Conservation (phyloP, 2,888 invertebrate species). For the Germaria angustata region DNA sequence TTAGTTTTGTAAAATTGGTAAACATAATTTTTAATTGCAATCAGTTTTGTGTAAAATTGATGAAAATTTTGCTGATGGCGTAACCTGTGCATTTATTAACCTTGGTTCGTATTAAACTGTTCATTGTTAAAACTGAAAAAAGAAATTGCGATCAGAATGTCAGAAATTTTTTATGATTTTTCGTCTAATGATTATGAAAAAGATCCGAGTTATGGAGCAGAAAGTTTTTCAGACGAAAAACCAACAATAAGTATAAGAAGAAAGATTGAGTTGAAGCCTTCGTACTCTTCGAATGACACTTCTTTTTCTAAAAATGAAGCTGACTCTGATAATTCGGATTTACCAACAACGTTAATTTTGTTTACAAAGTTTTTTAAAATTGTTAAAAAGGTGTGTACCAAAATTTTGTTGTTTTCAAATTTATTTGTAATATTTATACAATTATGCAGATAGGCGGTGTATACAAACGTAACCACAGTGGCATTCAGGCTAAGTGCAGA, state of each 20-base stretch:
- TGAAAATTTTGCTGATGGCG: no score
- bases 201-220: slow-evolving; percentile 13
- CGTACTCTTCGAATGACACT: slow-evolving; percentile 18
- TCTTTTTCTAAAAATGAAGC: slow-evolving; percentile 1
- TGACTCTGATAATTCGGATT: no score
- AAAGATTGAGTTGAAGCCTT: slow-evolving; percentile 15
- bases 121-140: slow-evolving; percentile 5
- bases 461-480: not conserved
- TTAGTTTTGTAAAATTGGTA: no score
- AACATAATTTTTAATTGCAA: not conserved
- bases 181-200: slow-evolving; percentile 20
- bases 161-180: slow-evolving; percentile 11
- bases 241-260: slow-evolving; percentile 17
- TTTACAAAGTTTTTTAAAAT: not conserved
- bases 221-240: slow-evolving; percentile 18
- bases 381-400: not conserved
- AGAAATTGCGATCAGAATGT: not conserved
- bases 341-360: no score
- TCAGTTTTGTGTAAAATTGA: not conserved
- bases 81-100: no score
- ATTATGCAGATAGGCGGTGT: no score
- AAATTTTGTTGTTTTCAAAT: slow-evolving; percentile 8
- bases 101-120: not conserved
- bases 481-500: not conserved
- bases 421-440: not conserved